phyloP scores from a whole-genome alignment of 2,797 vertebrate genomes.

The Coccyzus lansbergi region DNA sequence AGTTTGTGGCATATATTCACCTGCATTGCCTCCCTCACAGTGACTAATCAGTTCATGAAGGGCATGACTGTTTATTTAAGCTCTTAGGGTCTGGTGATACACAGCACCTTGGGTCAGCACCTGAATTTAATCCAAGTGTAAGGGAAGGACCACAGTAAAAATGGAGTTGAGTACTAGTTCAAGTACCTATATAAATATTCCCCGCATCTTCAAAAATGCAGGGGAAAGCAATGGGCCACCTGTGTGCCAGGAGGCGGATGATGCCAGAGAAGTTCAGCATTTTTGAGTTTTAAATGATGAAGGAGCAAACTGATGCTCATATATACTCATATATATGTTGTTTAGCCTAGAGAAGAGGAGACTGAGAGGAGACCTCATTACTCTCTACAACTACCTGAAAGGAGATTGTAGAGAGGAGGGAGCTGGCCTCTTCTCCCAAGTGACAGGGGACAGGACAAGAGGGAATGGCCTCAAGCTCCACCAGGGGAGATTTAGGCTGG shows the following conservation, averaged over 20 bases:
- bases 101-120: not conserved
- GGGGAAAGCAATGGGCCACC: not conserved
- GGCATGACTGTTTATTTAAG: accelerated
- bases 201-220: not conserved
- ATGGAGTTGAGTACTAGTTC: not conserved
- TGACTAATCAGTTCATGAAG: not conserved
- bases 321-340: not conserved
- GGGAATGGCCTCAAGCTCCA: too few species aligned
- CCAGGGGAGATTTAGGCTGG: too few species aligned
- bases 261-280: not conserved
- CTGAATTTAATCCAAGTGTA: not conserved
- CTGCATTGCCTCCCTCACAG: not conserved
- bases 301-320: not conserved
- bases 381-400: too few species aligned
- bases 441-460: too few species aligned
- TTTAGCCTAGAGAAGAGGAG: too few species aligned
- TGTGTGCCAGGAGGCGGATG: not conserved
- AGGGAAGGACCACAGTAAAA: not conserved
- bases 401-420: too few species aligned
- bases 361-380: too few species aligned
- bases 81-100: not conserved
- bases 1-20: not conserved
- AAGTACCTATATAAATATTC: not conserved
- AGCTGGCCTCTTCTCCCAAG: too few species aligned
- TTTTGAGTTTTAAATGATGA: not conserved